Evolutionary conservation across 1,140 invertebrate species (phyloP).

Genomic region (Drosophila navojoa): DNA sequence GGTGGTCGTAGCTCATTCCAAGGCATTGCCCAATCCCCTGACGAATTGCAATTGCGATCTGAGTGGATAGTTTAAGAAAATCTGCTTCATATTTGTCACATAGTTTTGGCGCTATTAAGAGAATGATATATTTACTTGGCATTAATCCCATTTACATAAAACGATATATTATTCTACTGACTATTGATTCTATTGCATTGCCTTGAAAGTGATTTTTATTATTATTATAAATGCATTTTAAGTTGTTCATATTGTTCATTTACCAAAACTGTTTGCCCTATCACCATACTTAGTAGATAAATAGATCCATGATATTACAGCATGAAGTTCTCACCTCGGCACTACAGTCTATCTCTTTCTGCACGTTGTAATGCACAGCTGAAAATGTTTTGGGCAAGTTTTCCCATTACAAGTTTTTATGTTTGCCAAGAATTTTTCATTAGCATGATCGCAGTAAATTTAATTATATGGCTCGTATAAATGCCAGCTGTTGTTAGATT

Average conservation of each 20-base stretch:
- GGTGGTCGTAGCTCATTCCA: conserved; percentile 30
- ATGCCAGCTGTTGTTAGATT: conserved; percentile 50
- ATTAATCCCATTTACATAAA: background rate
- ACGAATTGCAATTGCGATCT: conserved; percentile 37
- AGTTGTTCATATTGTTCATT: too few relatives aligned
- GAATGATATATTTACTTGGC: background rate
- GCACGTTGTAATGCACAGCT: too few relatives aligned
- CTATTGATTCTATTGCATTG: too few relatives aligned
- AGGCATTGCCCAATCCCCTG: conserved; percentile 14
- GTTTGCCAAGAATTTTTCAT: conserved; percentile 17
- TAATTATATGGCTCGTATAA: conserved; percentile 44
- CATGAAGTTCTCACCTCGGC: too few relatives aligned
- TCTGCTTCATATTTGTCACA: conserved; percentile 1
- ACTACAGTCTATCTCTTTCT: too few relatives aligned
- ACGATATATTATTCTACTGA: too few relatives aligned
- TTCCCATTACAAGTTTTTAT: conserved; percentile 8
- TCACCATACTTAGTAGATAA: too few relatives aligned
- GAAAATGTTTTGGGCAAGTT: background rate
- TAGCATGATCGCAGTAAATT: conserved; percentile 32
- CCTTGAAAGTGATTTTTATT: too few relatives aligned
- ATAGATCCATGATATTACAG: too few relatives aligned
- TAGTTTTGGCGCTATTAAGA: background rate
- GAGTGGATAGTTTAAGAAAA: conserved; percentile 8
- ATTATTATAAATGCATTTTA: too few relatives aligned
- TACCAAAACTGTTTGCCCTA: too few relatives aligned